Evolutionary conservation across 1,140 invertebrate genomes (phyloP).

Genomic region (Diabrotica virgifera): DNA sequence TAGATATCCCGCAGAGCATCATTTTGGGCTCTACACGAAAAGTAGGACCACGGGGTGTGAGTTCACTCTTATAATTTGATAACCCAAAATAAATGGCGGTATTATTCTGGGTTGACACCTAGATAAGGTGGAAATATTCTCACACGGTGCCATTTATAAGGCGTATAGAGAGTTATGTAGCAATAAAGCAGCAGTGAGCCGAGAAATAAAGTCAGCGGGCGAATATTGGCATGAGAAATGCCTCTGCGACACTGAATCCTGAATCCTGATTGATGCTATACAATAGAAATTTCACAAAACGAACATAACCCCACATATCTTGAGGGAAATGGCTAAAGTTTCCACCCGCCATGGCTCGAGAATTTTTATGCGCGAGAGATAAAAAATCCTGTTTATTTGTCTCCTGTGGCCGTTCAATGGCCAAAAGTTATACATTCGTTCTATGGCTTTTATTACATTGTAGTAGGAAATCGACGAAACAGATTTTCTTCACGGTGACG

Average conservation of each 20-base stretch:
- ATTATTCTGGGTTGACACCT: conserved; percentile 16
- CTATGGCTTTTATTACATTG: no score
- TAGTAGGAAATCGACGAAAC: no score
- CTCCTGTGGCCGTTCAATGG: neutral
- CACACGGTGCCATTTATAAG: conserved; percentile 17
- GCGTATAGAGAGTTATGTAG: conserved; percentile 21
- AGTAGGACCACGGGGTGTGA: neutral
- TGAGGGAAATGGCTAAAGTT: neutral
- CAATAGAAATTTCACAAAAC: conserved; percentile 18
- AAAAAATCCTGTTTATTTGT: neutral
- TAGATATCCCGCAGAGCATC: no score
- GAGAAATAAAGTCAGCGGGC: conserved; percentile 18
- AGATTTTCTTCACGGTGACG: no score
- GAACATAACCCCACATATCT: conserved; percentile 13
- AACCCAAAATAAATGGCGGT: conserved; percentile 14
- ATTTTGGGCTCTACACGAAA: no score
- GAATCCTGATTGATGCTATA: conserved; percentile 19
- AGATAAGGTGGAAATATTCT: conserved; percentile 16
- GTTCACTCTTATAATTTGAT: conserved; percentile 16
- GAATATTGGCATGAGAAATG: conserved; percentile 19
- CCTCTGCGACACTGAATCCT: conserved; percentile 11
- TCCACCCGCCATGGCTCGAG: neutral
- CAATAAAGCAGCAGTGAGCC: conserved; percentile 22
- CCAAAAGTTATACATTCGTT: neutral
- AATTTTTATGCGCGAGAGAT: neutral